Conservation (phyloP, 2,113 vertebrate species). For the Heliornis fulica region DNA sequence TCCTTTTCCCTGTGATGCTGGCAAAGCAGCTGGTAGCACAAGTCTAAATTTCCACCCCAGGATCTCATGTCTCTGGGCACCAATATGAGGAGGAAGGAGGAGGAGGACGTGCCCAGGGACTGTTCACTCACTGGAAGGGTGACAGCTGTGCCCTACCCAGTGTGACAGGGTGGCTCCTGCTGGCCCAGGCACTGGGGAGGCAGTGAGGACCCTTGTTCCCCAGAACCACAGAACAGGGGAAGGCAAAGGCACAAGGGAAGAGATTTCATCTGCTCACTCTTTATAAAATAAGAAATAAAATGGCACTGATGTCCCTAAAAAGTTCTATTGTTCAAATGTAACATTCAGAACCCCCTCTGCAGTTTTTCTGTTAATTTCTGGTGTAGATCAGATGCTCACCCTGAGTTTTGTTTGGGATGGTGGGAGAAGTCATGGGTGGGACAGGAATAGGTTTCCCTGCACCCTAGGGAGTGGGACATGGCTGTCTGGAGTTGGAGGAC, state of each 20-base stretch:
- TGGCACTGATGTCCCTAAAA: background rate
- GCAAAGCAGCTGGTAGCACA: background rate
- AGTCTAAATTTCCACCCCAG: background rate
- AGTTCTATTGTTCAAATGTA: background rate
- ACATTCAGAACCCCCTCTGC: background rate
- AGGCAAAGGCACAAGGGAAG: background rate
- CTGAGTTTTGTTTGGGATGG: background rate
- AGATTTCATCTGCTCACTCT: background rate
- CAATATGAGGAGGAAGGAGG: fast-evolving
- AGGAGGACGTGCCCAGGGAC: background rate
- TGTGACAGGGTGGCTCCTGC: background rate
- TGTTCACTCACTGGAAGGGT: fast-evolving
- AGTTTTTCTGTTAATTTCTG: background rate
- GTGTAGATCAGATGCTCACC: background rate
- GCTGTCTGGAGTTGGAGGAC: background rate
- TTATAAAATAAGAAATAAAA: background rate
- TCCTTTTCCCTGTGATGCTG: background rate
- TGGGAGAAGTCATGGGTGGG: background rate
- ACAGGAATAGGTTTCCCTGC: background rate
- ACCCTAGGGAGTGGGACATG: background rate
- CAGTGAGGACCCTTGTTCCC: background rate
- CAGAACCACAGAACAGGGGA: no score
- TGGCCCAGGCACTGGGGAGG: background rate
- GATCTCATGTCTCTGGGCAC: background rate
- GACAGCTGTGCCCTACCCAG: background rate